phyloP scores from a whole-genome alignment of 2,888 invertebrate genomes.

The Platynereis dumerilii region DNA sequence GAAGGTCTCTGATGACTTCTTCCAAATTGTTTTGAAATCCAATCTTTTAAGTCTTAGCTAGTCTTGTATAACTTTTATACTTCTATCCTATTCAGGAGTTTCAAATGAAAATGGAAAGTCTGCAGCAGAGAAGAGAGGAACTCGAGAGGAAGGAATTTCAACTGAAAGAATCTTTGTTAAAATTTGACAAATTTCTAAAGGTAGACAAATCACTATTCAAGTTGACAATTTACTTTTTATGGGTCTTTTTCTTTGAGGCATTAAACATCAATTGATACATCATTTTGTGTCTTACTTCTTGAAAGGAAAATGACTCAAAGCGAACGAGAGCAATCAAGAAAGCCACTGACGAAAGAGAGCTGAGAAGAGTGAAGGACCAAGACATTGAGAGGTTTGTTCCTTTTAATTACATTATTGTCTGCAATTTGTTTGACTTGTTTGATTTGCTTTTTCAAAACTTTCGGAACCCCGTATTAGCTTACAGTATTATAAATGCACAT shows the following conservation, averaged over 20 bases:
- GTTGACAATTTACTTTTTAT: too few relatives aligned
- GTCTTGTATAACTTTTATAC: too few relatives aligned
- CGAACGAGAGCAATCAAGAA: slow-evolving; percentile 62
- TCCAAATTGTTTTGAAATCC: too few relatives aligned
- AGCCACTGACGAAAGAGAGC: slow-evolving; percentile 61
- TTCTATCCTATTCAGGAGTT: slow-evolving; percentile 54
- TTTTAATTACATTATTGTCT: too few relatives aligned
- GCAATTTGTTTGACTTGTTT: too few relatives aligned
- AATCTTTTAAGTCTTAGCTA: too few relatives aligned
- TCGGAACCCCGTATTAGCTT: too few relatives aligned
- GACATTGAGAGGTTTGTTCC: slow-evolving; percentile 60
- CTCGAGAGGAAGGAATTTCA: slow-evolving; percentile 63
- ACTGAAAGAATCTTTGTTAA: slow-evolving; percentile 61
- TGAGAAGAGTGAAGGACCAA: slow-evolving; percentile 60
- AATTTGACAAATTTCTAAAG: slow-evolving; percentile 65
- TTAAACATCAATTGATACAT: not conserved
- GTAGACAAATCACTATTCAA: too few relatives aligned
- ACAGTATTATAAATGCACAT: not conserved
- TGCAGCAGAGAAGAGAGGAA: slow-evolving; percentile 63
- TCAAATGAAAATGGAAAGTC: slow-evolving; percentile 65
- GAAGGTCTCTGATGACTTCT: too few relatives aligned
- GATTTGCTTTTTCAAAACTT: too few relatives aligned
- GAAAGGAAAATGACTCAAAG: slow-evolving; percentile 64
- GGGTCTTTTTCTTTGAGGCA: not conserved
- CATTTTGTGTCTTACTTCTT: not conserved